Evolutionary conservation across 2,797 vertebrate species (phyloP), one percentile per base, ranked within the genome.

Genomic region (Catostomus latipinnis): DNA sequence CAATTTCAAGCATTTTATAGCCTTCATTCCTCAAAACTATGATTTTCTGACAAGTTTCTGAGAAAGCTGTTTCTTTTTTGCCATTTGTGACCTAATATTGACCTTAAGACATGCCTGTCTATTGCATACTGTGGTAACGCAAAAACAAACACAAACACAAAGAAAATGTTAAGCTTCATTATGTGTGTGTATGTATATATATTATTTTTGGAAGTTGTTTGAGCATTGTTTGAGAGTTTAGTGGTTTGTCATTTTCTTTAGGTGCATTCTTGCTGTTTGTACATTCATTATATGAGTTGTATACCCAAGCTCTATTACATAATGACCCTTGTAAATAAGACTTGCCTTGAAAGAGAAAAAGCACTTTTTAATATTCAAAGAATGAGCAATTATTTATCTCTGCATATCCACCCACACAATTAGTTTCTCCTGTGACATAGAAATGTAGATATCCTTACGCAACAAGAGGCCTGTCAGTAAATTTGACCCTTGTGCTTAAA

Each of bases 401-500:
- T 65, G 6, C n/a, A 49, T 48, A 49, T 65, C 18, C 13, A 43
- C 70, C 16, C 53, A 67, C 46, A 13, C 18, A 22, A 56, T 56
- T 70, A 5, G 57, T 65, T 69, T 68, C 9, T 48, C 56, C 60
- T 56, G 13, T n/a, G 9, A 57, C 71, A 71, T 49, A 72, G 43
- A 57, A 73, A 84, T 84, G 83, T 88, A 78, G 43, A 52, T 78
- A 22, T 65, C 6, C 63, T 91, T 91, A 86, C 66, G 76, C 85
- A 93, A 91, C 52, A 49, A 48, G 58, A 34, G 78, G 76, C 69
- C 81, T 56, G 77, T 75, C 88, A 86, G 58, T 81, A 76, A 83
- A 87, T 87, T 81, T 91, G 90, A 90, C 85, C 74, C 54, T 87
- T 90, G 90, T 88, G 84, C 87, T 83, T 84, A 70, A 71, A 82